Percentiles rank a stretch among this genome's conserved stretches.
Evolutionary conservation across 2,888 invertebrate species (phyloP).

Genomic region (Leucania comma): DNA sequence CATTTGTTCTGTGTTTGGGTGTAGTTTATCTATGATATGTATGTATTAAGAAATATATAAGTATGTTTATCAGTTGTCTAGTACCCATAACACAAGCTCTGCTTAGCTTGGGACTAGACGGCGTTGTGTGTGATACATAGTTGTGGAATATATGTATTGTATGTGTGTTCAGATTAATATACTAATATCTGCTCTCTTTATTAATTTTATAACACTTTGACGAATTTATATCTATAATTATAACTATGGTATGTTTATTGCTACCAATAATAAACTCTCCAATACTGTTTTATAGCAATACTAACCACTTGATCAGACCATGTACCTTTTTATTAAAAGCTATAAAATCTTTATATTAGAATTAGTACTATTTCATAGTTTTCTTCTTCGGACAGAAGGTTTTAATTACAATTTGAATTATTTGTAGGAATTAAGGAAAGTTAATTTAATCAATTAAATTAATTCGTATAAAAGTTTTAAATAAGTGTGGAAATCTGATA

Average conservation of each 20-base stretch:
- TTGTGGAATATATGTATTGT: too few relatives aligned
- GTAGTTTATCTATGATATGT: too few relatives aligned
- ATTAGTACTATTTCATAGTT: constrained; percentile 2
- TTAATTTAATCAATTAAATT: neutral
- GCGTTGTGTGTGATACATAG: too few relatives aligned
- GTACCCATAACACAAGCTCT: too few relatives aligned
- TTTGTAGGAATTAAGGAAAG: neutral
- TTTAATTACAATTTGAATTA: constrained; percentile 6
- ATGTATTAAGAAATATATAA: too few relatives aligned
- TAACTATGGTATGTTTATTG: constrained; percentile 1
- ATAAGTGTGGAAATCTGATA: neutral
- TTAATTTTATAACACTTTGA: neutral
- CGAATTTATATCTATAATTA: neutral
- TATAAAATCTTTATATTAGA: constrained; percentile 9
- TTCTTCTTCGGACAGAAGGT: neutral
- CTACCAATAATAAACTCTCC: neutral
- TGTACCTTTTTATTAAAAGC: constrained; percentile 11
- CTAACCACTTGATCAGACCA: constrained; percentile 4
- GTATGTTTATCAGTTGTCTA: too few relatives aligned
- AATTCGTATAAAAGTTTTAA: neutral
- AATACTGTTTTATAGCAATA: neutral
- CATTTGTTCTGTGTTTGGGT: too few relatives aligned
- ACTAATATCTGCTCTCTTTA: neutral
- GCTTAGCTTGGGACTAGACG: too few relatives aligned
- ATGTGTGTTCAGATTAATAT: neutral